Evolutionary conservation across 2,113 vertebrate genomes (phyloP).

Genomic region (Nasalis larvatus): DNA sequence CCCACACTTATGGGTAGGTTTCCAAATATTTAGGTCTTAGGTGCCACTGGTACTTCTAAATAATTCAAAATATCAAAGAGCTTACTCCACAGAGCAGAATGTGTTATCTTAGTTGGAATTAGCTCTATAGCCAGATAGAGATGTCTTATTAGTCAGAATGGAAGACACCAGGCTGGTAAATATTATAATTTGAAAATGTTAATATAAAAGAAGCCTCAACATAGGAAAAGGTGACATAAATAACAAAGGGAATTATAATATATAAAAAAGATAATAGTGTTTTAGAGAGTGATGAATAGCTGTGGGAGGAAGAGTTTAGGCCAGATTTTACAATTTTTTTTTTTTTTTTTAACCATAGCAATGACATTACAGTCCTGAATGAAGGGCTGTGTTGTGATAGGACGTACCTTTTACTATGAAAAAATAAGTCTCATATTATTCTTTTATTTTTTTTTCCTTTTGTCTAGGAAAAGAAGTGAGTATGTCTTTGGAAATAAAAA

Average conservation of each 20-base stretch:
- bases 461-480: neutral
- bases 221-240: neutral
- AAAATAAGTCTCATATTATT: neutral
- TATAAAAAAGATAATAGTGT: neutral
- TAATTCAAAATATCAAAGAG: neutral
- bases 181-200: neutral
- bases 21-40: slow-evolving; percentile 14
- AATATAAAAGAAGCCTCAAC: neutral
- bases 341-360: neutral
- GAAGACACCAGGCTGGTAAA: neutral
- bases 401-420: neutral
- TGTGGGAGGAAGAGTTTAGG: neutral
- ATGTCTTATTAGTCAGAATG: neutral
- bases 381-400: neutral
- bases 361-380: neutral
- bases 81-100: neutral
- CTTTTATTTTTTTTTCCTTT: neutral
- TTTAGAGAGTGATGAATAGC: neutral
- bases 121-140: neutral
- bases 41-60: neutral
- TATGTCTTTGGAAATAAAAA: neutral
- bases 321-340: slow-evolving; percentile 1
- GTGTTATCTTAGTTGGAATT: neutral
- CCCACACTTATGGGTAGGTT: neutral
- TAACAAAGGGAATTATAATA: neutral